These are phyloP conservation scores for Campoplex nolae DNA, from an alignment of 2,888 invertebrate genomes.

Conservation along the genomic window DNA sequence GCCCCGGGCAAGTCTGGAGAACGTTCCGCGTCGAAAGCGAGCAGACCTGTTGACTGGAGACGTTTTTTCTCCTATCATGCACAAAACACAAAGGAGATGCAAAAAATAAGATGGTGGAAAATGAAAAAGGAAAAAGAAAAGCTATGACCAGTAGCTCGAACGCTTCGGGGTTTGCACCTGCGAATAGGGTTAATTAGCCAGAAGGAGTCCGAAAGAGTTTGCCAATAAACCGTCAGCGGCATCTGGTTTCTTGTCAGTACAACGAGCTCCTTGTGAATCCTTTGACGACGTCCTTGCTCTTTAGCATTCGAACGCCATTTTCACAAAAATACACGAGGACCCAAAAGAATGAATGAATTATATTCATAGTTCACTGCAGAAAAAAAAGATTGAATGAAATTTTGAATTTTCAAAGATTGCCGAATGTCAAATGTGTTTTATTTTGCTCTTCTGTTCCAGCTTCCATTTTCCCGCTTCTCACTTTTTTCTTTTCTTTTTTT, in stretches of 20 bases:
- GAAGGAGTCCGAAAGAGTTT: neutral
- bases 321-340: neutral
- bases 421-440: neutral
- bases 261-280: neutral
- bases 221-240: slow-evolving; percentile 25
- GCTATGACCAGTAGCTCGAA: slow-evolving; percentile 1
- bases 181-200: slow-evolving; percentile 40
- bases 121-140: slow-evolving; percentile 25
- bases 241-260: neutral
- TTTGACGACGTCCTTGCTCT: neutral
- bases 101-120: slow-evolving; percentile 5
- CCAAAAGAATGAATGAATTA: neutral
- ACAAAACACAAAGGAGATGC: slow-evolving; percentile 1
- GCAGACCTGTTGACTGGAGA: slow-evolving; percentile 59
- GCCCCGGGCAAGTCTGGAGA: slow-evolving; percentile 51
- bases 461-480: slow-evolving; percentile 22
- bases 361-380: neutral
- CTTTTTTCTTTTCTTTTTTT: neutral
- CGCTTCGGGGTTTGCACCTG: slow-evolving; percentile 3
- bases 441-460: neutral
- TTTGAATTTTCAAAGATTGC: neutral
- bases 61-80: slow-evolving; percentile 4
- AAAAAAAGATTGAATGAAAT: neutral
- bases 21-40: slow-evolving; percentile 54
- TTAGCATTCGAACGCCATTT: neutral